These are phyloP conservation scores for Luscinia luscinia DNA, from an alignment of 2,797 vertebrate genomes.

Conservation along the genomic window DNA sequence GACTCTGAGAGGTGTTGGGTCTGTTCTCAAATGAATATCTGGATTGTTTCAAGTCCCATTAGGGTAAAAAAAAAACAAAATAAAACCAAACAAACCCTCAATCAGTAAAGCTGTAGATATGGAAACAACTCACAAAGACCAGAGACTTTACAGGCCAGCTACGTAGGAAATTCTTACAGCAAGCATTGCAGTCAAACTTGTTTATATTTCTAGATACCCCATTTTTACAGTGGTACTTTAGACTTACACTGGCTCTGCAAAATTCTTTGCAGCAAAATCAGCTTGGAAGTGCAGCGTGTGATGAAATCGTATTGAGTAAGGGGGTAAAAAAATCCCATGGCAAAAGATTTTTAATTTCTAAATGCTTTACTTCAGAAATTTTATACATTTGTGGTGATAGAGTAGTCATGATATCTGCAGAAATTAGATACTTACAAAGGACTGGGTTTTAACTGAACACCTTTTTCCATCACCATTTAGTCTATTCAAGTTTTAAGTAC, in stretches of 20 bases:
- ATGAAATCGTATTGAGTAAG: background rate
- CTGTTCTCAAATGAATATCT: background rate
- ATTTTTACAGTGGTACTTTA: background rate
- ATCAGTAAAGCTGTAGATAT: background rate
- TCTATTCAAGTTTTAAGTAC: constrained; percentile 67
- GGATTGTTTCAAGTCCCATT: background rate
- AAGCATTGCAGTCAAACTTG: background rate
- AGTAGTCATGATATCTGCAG: constrained; percentile 13
- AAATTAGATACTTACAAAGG: constrained; percentile 44
- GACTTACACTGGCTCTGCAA: background rate
- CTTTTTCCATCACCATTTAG: constrained; percentile 59
- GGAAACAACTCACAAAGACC: background rate
- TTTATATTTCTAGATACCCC: background rate
- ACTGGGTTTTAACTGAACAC: constrained; percentile 66
- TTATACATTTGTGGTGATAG: background rate
- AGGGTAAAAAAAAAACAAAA: background rate
- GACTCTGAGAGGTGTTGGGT: background rate
- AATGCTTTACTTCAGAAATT: background rate
- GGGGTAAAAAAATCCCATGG: accelerated
- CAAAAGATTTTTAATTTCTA: constrained; percentile 13
- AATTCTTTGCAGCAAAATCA: background rate
- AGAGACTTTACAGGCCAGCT: background rate
- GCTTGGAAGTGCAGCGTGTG: background rate
- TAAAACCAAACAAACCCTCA: background rate
- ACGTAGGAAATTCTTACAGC: background rate